A percentile compares a stretch with the other conserved stretches of the same genome.
Conservation (phyloP, 1,140 invertebrate genomes). For the Drosophila bocqueti region DNA sequence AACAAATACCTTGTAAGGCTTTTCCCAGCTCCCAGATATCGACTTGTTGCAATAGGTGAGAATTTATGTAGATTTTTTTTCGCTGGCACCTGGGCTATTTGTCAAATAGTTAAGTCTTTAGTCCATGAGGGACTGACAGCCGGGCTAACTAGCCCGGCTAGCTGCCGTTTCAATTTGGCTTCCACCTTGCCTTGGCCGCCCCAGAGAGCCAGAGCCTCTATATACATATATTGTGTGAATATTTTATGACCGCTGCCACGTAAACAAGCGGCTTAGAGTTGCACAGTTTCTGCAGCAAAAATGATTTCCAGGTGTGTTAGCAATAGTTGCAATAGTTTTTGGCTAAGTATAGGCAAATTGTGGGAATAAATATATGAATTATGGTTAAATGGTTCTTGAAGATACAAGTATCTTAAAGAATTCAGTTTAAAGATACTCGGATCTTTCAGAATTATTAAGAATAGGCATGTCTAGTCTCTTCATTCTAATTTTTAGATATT, state of each 20-base stretch:
- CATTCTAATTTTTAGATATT: neutral
- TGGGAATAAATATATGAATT: neutral
- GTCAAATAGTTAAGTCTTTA: conserved; percentile 84
- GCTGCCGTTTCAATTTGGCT: conserved; percentile 65
- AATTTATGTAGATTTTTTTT: conserved; percentile 79
- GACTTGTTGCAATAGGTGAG: conserved; percentile 65
- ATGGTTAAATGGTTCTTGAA: neutral
- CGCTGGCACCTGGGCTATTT: conserved; percentile 58
- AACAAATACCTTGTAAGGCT: conserved; percentile 23
- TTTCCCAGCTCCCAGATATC: conserved; percentile 31
- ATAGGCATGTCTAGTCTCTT: no score
- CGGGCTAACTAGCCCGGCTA: conserved; percentile 72
- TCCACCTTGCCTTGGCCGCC: conserved; percentile 40
- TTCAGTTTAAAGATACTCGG: neutral
- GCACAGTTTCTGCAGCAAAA: conserved; percentile 24
- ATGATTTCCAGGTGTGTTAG: conserved; percentile 60
- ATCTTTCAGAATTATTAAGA: neutral
- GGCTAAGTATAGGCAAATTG: conserved; percentile 28
- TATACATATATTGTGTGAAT: conserved; percentile 49
- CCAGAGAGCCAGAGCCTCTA: conserved; percentile 9
- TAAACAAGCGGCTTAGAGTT: conserved; percentile 71
- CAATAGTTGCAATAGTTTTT: conserved; percentile 62
- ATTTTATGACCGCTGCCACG: conserved; percentile 62
- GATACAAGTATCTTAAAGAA: neutral
- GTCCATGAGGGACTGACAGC: conserved; percentile 76